Base-by-base conservation (phyloP, 1,140 invertebrate genomes). In the Neodiprion virginianus region DNA sequence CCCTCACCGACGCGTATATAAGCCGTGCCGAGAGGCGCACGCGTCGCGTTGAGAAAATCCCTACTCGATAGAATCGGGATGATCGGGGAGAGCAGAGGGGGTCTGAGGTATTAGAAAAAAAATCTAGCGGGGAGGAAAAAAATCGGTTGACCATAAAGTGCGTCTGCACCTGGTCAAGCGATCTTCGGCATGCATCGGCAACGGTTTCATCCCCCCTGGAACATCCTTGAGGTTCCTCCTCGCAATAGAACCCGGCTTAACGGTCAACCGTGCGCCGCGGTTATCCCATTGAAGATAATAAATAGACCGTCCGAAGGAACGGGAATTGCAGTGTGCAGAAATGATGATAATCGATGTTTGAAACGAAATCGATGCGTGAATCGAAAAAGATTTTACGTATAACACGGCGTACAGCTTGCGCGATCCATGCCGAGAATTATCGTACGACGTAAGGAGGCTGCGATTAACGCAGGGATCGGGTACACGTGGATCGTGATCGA, bases 131-230 rank as follows among this genome's bases (percentile, higher is more conserved):
- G 4, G n/a, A 14, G 5, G 8, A 17, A 61, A 61, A 61, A 61
- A 4, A 61, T 4, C 53, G 8, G 53, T 61, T 61, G 53, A 61
- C 53, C 53, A 61, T 61, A 61, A 61, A 61, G 53, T 61, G n/a
- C 53, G 28, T 40, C 53, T 61, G 53, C 53, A 61, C 53, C 53
- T 61, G 53, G 53, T 61, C 53, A 61, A 61, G 53, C 53, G 53
- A 61, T 61, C 53, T 61, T 14, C 11, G 53, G n/a, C 11, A 61
- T 14, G 53, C 11, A 61, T 61, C 53, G 53, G 11, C 53, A 61
- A 61, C 53, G 53, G 53, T 61, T 61, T 61, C 53, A 61, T 40
- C 28, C 8, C 53, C 53, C 53, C 53, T 5, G 53, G 8, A 12
- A 61, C 11, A 8, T 12, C 28, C 28, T 40, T 5, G 28, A 40